Conservation (phyloP, 2,797 vertebrate species). For the Labeo calbasu region DNA sequence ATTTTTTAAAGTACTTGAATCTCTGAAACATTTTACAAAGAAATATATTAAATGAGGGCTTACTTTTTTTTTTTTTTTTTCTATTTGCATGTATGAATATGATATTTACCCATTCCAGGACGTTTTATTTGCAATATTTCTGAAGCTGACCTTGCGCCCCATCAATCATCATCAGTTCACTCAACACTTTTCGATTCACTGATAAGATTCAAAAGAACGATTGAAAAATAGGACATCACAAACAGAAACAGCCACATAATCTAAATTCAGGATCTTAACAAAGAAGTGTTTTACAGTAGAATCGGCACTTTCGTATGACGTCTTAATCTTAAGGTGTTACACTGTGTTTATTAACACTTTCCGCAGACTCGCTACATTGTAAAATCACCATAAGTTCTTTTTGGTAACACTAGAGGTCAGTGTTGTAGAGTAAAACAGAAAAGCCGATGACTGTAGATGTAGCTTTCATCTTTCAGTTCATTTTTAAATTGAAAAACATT, state of each 20-base stretch:
- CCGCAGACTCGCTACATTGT: neutral
- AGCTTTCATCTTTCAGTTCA: neutral
- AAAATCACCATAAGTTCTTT: neutral
- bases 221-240: no score
- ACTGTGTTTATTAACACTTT: neutral
- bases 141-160: neutral
- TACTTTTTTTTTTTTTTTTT: no score
- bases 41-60: no score
- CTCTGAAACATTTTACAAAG: no score
- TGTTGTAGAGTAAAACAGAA: slow-evolving; percentile 23
- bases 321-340: neutral
- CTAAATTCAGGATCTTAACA: neutral
- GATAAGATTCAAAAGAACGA: no score
- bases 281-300: neutral
- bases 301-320: neutral
- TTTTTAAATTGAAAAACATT: neutral
- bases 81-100: no score
- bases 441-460: neutral
- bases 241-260: neutral
- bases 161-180: neutral
- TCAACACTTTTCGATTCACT: neutral
- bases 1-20: no score
- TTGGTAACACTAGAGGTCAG: slow-evolving; percentile 63
- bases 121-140: neutral
- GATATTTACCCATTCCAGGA: neutral